Conservation (phyloP, 1,140 invertebrate species). For the Calliphora vicina region DNA sequence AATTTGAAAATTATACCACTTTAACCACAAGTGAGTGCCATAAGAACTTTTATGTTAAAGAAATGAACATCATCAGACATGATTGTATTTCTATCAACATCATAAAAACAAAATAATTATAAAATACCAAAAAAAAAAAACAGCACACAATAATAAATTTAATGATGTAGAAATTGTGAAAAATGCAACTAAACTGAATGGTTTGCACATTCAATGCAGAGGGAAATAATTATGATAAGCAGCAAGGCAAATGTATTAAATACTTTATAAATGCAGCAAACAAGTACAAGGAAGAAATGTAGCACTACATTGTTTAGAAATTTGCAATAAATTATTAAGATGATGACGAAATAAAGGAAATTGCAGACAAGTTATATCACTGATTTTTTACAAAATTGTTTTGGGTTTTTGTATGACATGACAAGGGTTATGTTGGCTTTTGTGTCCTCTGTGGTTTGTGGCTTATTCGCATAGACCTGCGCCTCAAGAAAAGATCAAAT, state of each 20-base stretch:
- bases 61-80: neutral
- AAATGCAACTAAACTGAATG: neutral
- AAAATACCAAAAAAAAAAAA: neutral
- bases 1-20: neutral
- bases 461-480: no score
- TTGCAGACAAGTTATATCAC: no score
- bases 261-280: no score
- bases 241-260: neutral
- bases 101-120: neutral
- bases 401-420: no score
- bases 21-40: neutral
- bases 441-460: no score
- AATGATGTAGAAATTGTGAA: constrained; percentile 14
- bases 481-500: no score
- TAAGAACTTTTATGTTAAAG: neutral
- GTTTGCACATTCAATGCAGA: neutral
- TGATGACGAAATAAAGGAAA: no score
- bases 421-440: no score
- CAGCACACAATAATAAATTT: neutral
- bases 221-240: neutral
- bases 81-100: constrained; percentile 7
- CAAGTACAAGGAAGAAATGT: no score
- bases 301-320: no score
- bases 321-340: no score
- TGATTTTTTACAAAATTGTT: no score